Base-by-base conservation (phyloP, 2,888 invertebrate genomes). In the Fissipunctia ypsillon region DNA sequence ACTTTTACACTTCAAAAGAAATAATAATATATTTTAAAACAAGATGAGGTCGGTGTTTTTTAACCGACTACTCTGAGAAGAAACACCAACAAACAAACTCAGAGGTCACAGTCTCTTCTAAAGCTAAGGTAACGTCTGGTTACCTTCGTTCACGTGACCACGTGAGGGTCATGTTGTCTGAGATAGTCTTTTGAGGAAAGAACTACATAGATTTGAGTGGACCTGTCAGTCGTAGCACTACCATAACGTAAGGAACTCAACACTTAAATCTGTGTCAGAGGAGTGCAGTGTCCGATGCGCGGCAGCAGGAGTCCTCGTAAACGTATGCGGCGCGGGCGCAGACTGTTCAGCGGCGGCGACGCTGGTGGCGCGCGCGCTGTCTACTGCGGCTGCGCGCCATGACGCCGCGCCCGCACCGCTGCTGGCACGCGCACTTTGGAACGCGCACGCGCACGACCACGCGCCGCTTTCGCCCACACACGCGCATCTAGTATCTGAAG, bases 251-350 rank as follows among this genome's bases (percentile, higher is more conserved):
- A 19, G 45, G 22, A 48, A 1, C 22, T 48, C 48, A 48, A 48
- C 22, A 25, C 1, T 52, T 52, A 0, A 35, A 22, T 54, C 0
- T 50, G 28, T 88, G 89, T 14, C 94, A 95, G 97, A 97, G 74
- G 97, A 97, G 72, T 56, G 61, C 38, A 94, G 97, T 64, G 96
- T 98, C 25, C 97, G 98, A 0, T 97, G 97, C 90, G 97, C 98
- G 10, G 97, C 98, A 3, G 97, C 98, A 73, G 98, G 98, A 2
- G 98, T 98, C 54, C 96, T 98, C 66, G 98, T 98, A 31, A 98
- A 98, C 95, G 97, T 98, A 87, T 95, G 96, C 88, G 96, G 94
- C 56, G 89, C 88, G 50, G 89, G 90, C 48, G 91, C 91, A 2
- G 97, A 96, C 81, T 73, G 85, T 22, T 81, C 80, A 41, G 91